Evolutionary conservation across 2,888 invertebrate species (phyloP).

Genomic region (Hedychridium roseum): DNA sequence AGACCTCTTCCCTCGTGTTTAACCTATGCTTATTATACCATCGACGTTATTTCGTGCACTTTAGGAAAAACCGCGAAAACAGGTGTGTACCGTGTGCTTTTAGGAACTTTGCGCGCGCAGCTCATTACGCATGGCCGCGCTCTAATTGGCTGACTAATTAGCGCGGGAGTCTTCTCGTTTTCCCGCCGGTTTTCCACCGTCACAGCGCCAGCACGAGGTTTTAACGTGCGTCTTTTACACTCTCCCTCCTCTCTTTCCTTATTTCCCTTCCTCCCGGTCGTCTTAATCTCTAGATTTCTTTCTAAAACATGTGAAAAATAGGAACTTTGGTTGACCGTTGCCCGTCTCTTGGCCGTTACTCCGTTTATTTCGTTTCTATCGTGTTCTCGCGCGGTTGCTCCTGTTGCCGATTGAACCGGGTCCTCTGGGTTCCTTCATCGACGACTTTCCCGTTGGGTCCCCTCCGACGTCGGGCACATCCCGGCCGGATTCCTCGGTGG

Average conservation of each 20-base stretch:
- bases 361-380: background rate
- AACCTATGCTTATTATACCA: slow-evolving; percentile 15
- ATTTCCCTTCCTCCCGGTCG: slow-evolving; percentile 8
- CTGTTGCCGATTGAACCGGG: background rate
- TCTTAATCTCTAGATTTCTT: slow-evolving; percentile 23
- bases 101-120: slow-evolving; percentile 64
- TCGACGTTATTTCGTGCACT: slow-evolving; percentile 18
- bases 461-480: slow-evolving; percentile 29
- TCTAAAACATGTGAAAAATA: slow-evolving; percentile 58
- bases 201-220: slow-evolving; percentile 52
- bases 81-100: slow-evolving; percentile 36
- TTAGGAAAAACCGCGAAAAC: slow-evolving; percentile 25
- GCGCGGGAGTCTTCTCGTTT: slow-evolving; percentile 50
- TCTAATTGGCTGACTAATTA: slow-evolving; percentile 63
- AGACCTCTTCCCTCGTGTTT: slow-evolving; percentile 8
- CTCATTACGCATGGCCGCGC: slow-evolving; percentile 59
- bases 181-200: slow-evolving; percentile 24
- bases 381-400: background rate
- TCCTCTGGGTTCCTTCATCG: slow-evolving; percentile 19
- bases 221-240: slow-evolving; percentile 21
- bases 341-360: slow-evolving; percentile 2
- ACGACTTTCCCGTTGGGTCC: slow-evolving; percentile 15
- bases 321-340: slow-evolving; percentile 61
- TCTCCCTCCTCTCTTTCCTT: slow-evolving; percentile 20
- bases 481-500: slow-evolving; percentile 40